A percentile compares a stretch with the other conserved stretches of the same genome.
phyloP scores from a whole-genome alignment of 2,113 vertebrate genomes.

The Etia nguti region DNA sequence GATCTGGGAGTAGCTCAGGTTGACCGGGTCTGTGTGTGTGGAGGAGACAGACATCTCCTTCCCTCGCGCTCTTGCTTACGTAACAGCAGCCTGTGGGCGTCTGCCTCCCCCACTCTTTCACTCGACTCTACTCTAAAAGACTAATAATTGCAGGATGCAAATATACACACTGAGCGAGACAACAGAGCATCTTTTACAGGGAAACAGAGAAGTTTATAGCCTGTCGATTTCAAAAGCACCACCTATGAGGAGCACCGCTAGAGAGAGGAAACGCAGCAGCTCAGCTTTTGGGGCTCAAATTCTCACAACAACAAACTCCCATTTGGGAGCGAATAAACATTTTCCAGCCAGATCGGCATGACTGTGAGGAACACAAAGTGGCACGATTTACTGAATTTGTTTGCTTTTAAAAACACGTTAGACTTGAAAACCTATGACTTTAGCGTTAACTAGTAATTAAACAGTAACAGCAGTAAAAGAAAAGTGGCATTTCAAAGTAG shows the following conservation, averaged over 20 bases:
- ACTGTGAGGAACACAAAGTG: background rate
- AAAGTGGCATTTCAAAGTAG: background rate
- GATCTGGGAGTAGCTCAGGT: constrained; percentile 35
- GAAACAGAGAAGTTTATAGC: constrained; percentile 1
- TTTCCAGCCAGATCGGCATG: background rate
- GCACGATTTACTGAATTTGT: background rate
- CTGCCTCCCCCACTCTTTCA: background rate
- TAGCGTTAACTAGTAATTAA: background rate
- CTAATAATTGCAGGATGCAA: background rate
- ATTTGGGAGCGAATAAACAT: background rate
- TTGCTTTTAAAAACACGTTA: background rate
- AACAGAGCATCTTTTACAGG: background rate
- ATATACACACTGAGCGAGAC: background rate
- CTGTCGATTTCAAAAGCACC: background rate
- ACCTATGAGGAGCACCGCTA: background rate
- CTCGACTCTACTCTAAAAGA: background rate
- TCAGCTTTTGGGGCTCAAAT: rapidly evolving
- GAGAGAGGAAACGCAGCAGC: background rate
- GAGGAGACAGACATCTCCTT: constrained; percentile 38
- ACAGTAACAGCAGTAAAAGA: background rate
- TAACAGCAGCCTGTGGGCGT: constrained; percentile 30
- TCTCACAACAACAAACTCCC: background rate
- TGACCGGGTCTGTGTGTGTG: constrained; percentile 25
- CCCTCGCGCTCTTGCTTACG: constrained; percentile 9
- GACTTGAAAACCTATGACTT: background rate